Percentiles rank a stretch among this genome's conserved stretches.
These are phyloP conservation scores for Megaceryle alcyon DNA, from an alignment of 2,797 vertebrate species.

Conservation along the genomic window DNA sequence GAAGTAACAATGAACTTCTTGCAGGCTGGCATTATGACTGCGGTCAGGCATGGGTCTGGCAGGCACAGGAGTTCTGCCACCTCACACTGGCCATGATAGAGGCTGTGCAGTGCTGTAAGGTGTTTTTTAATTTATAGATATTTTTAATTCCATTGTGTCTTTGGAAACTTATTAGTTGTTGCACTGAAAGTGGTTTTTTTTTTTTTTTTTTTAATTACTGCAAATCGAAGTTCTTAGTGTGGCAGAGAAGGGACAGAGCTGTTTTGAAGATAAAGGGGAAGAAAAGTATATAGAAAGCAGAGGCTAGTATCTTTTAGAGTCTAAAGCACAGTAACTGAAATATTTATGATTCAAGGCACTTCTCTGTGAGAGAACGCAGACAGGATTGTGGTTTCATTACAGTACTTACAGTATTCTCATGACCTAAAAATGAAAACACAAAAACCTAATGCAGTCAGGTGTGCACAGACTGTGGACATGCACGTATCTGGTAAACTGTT, in stretches of 20 bases:
- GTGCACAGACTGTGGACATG: not conserved
- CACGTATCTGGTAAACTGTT: not conserved
- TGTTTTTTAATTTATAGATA: not conserved
- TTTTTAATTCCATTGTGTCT: not conserved
- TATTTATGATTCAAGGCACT: constrained; percentile 70
- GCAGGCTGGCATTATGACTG: accelerated
- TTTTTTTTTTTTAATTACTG: not conserved
- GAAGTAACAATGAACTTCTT: not conserved
- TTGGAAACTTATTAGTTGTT: constrained; percentile 1
- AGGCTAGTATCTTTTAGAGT: constrained; percentile 53
- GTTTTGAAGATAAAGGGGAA: constrained; percentile 36
- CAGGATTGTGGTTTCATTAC: constrained; percentile 72
- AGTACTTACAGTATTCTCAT: constrained; percentile 72
- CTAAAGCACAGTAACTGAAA: constrained; percentile 72
- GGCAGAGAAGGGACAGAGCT: not conserved
- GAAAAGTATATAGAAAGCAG: constrained; percentile 52
- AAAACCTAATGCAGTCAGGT: constrained; percentile 68
- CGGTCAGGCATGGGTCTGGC: not conserved
- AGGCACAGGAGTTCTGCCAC: not conserved
- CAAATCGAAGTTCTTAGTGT: not conserved
- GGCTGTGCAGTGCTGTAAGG: not conserved
- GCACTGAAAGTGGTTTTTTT: not conserved
- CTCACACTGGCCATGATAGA: not conserved
- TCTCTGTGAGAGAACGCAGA: constrained; percentile 60
- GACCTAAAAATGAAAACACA: constrained; percentile 70